Conservation (phyloP, 2,888 invertebrate genomes). For the Tetropium fuscum region DNA sequence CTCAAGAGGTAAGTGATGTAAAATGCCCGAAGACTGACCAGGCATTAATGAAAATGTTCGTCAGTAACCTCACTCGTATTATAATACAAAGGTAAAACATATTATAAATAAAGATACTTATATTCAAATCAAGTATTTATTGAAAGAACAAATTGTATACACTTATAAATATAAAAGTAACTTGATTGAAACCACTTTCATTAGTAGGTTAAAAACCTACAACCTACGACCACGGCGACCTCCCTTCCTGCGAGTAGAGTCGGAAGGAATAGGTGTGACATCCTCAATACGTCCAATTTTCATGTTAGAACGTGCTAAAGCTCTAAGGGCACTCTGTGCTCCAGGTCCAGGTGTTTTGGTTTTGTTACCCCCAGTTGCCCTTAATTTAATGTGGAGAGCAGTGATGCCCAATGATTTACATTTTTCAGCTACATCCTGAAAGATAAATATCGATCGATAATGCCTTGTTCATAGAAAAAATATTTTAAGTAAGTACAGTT, state of each 20-base stretch:
- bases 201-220: slow-evolving; percentile 72
- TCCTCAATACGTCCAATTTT: slow-evolving; percentile 99
- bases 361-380: slow-evolving; percentile 99
- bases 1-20: too few relatives aligned
- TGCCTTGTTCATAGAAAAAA: not conserved
- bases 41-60: too few relatives aligned
- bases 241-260: slow-evolving; percentile 99
- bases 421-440: slow-evolving; percentile 96
- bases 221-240: slow-evolving; percentile 99
- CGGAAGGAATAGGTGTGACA: slow-evolving; percentile 99
- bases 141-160: slow-evolving; percentile 32
- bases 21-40: too few relatives aligned
- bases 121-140: slow-evolving; percentile 42
- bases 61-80: too few relatives aligned
- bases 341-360: slow-evolving; percentile 99
- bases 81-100: too few relatives aligned
- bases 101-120: not conserved
- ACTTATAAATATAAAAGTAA: slow-evolving; percentile 45
- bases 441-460: slow-evolving; percentile 12
- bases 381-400: slow-evolving; percentile 96
- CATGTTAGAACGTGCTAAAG: slow-evolving; percentile 98
- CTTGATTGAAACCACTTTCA: slow-evolving; percentile 37
- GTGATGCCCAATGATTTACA: slow-evolving; percentile 98
- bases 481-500: too few relatives aligned
- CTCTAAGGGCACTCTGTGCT: slow-evolving; percentile 97